Percentiles rank a stretch among this genome's conserved stretches.
Conservation (phyloP, 2,888 invertebrate species). For the Melipona beecheii region DNA sequence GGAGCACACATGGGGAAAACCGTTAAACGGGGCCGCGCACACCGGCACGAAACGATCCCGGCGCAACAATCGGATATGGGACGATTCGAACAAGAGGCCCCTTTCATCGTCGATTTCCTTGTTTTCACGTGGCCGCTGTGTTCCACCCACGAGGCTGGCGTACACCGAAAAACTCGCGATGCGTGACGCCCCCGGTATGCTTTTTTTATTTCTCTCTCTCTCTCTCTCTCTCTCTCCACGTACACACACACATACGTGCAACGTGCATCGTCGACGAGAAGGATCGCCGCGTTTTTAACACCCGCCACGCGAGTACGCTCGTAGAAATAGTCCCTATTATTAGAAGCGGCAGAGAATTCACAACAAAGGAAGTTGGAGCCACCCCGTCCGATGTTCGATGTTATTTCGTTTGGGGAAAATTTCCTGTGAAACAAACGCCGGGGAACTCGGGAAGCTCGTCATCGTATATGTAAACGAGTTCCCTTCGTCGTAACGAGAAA, state of each 20-base stretch:
- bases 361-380: slow-evolving; percentile 71
- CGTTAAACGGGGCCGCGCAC: slow-evolving; percentile 52
- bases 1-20: slow-evolving; percentile 45
- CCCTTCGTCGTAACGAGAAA: not conserved
- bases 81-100: slow-evolving; percentile 65
- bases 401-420: slow-evolving; percentile 30
- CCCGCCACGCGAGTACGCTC: slow-evolving; percentile 49
- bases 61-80: slow-evolving; percentile 68
- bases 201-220: not conserved
- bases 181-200: slow-evolving; percentile 40
- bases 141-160: slow-evolving; percentile 50
- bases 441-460: not conserved
- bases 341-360: slow-evolving; percentile 73
- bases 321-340: slow-evolving; percentile 72
- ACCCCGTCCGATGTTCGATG: slow-evolving; percentile 24
- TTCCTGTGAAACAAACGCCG: slow-evolving; percentile 13
- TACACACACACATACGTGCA: not conserved
- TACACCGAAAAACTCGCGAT: slow-evolving; percentile 43
- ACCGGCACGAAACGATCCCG: slow-evolving; percentile 46
- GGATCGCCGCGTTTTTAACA: slow-evolving; percentile 56
- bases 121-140: slow-evolving; percentile 66
- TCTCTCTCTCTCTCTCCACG: not conserved
- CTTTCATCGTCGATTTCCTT: slow-evolving; percentile 72
- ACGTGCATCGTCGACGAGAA: slow-evolving; percentile 9
- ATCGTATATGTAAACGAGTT: not conserved